phyloP scores from a whole-genome alignment of 2,888 invertebrate genomes.

The Lepetodrilus schrolli region DNA sequence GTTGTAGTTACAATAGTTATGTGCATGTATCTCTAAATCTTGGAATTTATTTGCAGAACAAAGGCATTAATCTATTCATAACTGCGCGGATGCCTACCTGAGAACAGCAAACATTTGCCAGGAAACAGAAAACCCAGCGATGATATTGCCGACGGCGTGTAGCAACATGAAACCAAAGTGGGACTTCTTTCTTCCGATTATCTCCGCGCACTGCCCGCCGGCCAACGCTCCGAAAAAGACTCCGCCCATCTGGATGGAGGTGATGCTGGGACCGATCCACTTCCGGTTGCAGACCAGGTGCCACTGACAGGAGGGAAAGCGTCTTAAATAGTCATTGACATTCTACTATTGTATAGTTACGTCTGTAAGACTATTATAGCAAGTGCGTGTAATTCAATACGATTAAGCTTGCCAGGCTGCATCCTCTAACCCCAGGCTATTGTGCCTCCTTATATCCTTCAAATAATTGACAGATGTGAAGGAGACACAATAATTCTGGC shows the following conservation, averaged over 20 bases:
- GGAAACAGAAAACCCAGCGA: slow-evolving; percentile 45
- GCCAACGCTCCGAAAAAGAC: slow-evolving; percentile 46
- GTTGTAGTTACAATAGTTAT: too few species aligned
- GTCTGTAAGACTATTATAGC: too few species aligned
- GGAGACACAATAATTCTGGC: too few species aligned
- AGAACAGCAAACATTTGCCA: slow-evolving; percentile 57
- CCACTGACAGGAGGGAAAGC: slow-evolving; percentile 45
- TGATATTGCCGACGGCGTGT: slow-evolving; percentile 37
- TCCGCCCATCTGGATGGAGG: slow-evolving; percentile 54
- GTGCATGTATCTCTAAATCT: too few species aligned
- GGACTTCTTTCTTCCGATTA: slow-evolving; percentile 50
- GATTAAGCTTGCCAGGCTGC: too few species aligned
- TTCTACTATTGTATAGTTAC: too few species aligned
- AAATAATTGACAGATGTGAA: too few species aligned
- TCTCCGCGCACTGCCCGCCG: slow-evolving; percentile 48
- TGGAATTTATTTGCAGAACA: too few species aligned
- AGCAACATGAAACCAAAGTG: slow-evolving; percentile 39
- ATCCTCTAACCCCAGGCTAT: too few species aligned
- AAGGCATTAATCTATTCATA: background rate
- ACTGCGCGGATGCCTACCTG: slow-evolving; percentile 36
- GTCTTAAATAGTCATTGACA: too few species aligned
- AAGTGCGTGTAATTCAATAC: too few species aligned
- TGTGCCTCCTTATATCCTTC: too few species aligned
- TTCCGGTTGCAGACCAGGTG: slow-evolving; percentile 46
- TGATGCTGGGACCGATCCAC: slow-evolving; percentile 48